These are phyloP conservation scores for Schizopygopsis malacanthus DNA, from an alignment of 2,797 vertebrate genomes.

Conservation along the genomic window DNA sequence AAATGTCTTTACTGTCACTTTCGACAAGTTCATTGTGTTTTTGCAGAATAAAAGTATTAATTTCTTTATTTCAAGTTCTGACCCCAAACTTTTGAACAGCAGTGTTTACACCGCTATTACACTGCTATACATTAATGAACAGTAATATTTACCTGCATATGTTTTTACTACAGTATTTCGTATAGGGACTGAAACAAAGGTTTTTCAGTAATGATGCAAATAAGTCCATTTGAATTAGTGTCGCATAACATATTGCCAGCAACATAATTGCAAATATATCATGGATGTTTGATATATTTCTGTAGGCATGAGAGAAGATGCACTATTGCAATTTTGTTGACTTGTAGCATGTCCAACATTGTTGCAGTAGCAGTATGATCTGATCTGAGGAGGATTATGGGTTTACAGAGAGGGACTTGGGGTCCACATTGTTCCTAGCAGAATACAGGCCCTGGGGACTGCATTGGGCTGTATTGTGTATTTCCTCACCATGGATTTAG, in stretches of 20 bases:
- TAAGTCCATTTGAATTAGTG: not conserved
- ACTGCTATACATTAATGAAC: not conserved
- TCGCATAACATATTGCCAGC: not conserved
- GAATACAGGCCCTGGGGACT: conserved; percentile 56
- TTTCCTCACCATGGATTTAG: conserved; percentile 64
- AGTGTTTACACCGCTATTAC: not conserved
- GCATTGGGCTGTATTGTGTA: conserved; percentile 66
- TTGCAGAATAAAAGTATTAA: not conserved
- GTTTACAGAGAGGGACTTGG: conserved; percentile 52
- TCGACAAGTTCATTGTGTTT: not conserved
- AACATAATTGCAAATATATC: not conserved
- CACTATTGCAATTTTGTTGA: not conserved
- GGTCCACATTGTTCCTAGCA: conserved; percentile 65
- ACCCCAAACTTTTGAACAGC: not conserved
- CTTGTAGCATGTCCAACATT: conserved; percentile 42
- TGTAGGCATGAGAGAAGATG: conserved; percentile 32
- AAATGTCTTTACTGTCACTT: not conserved
- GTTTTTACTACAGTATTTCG: not conserved
- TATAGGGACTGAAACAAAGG: not conserved
- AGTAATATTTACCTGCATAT: not conserved
- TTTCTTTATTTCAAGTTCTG: not conserved
- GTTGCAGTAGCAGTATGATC: conserved; percentile 46
- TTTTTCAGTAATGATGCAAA: not conserved
- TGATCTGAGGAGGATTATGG: conserved; percentile 46
- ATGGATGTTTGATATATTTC: not conserved